Conservation (phyloP, 2,888 invertebrate species). For the Drosophila flavopinicola region DNA sequence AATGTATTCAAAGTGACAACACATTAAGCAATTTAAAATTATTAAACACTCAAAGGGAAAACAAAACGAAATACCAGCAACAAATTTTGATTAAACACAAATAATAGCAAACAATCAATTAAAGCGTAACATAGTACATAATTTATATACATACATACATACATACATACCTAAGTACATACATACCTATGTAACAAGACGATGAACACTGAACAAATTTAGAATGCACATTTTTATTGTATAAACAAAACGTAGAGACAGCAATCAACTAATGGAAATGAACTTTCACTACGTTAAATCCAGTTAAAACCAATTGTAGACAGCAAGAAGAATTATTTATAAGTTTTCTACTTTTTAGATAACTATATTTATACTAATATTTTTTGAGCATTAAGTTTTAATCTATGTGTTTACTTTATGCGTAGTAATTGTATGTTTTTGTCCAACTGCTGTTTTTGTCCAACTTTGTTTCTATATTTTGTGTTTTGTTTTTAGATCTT, state of each 20-base stretch:
- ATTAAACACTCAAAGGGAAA: slow-evolving; percentile 31
- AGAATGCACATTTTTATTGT: slow-evolving; percentile 55
- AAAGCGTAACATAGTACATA: slow-evolving; percentile 46
- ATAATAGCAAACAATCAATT: slow-evolving; percentile 69
- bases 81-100: slow-evolving; percentile 60
- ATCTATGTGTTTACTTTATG: slow-evolving; percentile 21
- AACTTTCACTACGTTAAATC: slow-evolving; percentile 27
- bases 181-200: slow-evolving; percentile 11
- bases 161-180: slow-evolving; percentile 28
- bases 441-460: slow-evolving; percentile 35
- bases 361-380: slow-evolving; percentile 31
- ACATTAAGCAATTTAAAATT: slow-evolving; percentile 56
- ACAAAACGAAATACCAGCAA: slow-evolving; percentile 22
- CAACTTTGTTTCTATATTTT: slow-evolving; percentile 11
- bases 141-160: slow-evolving; percentile 43
- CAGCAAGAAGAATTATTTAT: slow-evolving; percentile 24
- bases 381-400: slow-evolving; percentile 23
- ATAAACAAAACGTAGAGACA: slow-evolving; percentile 32
- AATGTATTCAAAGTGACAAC: slow-evolving; percentile 59
- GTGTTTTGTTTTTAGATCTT: slow-evolving; percentile 13
- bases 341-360: slow-evolving; percentile 34
- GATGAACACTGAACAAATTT: slow-evolving; percentile 47
- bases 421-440: slow-evolving; percentile 19
- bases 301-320: slow-evolving; percentile 21
- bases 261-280: slow-evolving; percentile 11